Evolutionary conservation across 2,888 invertebrate species (phyloP).

Genomic region (Stegophylla sp.): DNA sequence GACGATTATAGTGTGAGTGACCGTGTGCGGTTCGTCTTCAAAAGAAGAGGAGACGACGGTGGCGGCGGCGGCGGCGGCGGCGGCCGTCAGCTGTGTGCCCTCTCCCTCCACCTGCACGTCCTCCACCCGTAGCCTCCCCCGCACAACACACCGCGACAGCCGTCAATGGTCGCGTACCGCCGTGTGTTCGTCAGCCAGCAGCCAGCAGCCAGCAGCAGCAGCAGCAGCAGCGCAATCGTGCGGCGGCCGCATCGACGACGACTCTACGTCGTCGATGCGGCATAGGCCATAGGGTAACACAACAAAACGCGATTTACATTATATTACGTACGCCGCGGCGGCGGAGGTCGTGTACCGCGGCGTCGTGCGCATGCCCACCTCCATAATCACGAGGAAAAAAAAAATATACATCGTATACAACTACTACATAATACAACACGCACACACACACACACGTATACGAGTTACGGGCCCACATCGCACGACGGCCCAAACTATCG

Average conservation of each 20-base stretch:
- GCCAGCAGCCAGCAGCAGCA: not conserved
- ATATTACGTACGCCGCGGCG: conserved; percentile 6
- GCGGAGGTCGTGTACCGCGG: conserved; percentile 14
- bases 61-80: conserved; percentile 3
- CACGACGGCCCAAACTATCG: conserved; percentile 33
- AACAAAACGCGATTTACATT: conserved; percentile 41
- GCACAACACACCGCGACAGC: conserved; percentile 6
- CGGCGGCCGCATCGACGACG: conserved; percentile 23
- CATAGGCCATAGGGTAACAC: conserved; percentile 38
- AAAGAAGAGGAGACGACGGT: conserved; percentile 13
- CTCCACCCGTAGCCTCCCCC: not conserved
- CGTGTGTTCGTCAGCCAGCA: not conserved
- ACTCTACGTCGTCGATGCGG: not conserved
- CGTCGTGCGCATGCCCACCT: conserved; percentile 37
- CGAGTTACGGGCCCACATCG: not conserved
- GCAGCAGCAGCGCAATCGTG: conserved; percentile 37
- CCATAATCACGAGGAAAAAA: conserved; percentile 12
- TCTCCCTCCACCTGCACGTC: not conserved
- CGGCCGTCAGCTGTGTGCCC: conserved; percentile 41
- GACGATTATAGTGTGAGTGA: conserved; percentile 11
- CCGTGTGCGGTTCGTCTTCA: conserved; percentile 52
- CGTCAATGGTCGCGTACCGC: conserved; percentile 24
- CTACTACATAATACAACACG: conserved; percentile 17
- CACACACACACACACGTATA: not conserved
- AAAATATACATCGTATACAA: conserved; percentile 9